Base-by-base conservation (phyloP, 2,888 invertebrate genomes). In the Strigamia maritima region DNA sequence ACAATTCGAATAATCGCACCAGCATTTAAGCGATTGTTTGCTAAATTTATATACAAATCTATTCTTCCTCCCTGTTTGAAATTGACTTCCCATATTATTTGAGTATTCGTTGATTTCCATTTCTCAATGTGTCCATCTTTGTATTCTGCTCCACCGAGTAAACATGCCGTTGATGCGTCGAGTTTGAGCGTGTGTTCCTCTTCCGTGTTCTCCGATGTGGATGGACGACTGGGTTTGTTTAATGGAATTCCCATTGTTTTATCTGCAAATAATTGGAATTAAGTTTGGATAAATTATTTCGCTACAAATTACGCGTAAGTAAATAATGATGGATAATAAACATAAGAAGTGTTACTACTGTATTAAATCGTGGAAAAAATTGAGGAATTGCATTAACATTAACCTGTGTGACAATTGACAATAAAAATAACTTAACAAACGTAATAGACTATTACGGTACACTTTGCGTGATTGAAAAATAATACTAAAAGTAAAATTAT, bases 1-100 rank as follows among this genome's bases (percentile, higher is more conserved):
- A 19, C 0, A 14, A 28, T 28, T 75, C 38, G 16, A 0, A 75
- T 75, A 6, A 38, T 75, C 10, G 75, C 75, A 14, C 75, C 75
- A 6, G 75, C 75, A 35, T 75, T 38, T 19, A 35, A 19, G 22
- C 31, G 75, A 16, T 75, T 75, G 38, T 75, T 75, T 24, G 31
- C 24, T 10, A 75, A 26, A 19, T 16, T 38, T 75, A 75, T 22
- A 19, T 22, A 26, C 24, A 75, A 16, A 31, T 75, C 75, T 16
- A 75, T 16, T 38, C 31, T n/a, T 1, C 75, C 75, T 35, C n/a
- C 19, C 16, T 28, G 14, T 28, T 31, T 38, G n/a, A 75, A n/a
- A 38, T 75, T 75, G 14, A 75, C 75, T 75, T 75, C 75, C 75
- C 75, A 75, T 1, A 65, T 22, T 65, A 65, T 65, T 22, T 65